A percentile compares a stretch with the other conserved stretches of the same genome.
phyloP scores from a whole-genome alignment of 2,888 invertebrate species.

The Epicampocera succincta region DNA sequence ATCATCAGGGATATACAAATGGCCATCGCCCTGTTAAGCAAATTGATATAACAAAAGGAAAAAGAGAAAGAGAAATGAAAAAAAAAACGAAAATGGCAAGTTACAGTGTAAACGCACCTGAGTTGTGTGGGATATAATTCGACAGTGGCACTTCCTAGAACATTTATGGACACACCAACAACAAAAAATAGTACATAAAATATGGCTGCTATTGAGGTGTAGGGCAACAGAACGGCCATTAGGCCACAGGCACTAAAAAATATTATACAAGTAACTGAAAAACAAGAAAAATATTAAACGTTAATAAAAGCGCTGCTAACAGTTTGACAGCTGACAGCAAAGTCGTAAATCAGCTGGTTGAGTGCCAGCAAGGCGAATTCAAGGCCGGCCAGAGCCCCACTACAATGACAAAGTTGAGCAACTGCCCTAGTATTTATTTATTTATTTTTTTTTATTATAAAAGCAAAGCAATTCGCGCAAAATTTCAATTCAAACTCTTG shows the following conservation, averaged over 20 bases:
- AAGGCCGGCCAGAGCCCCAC: no score
- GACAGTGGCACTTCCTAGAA: slow-evolving; percentile 77
- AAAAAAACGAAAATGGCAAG: no score
- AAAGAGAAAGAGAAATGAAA: background rate
- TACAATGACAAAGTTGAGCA: no score
- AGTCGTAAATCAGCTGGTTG: no score
- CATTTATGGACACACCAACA: slow-evolving; percentile 74
- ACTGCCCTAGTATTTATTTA: no score
- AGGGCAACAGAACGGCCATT: slow-evolving; percentile 71
- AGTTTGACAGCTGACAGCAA: no score
- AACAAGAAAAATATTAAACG: background rate
- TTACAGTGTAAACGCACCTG: slow-evolving; percentile 71
- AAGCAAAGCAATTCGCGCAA: no score
- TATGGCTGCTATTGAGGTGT: slow-evolving; percentile 74
- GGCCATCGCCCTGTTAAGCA: slow-evolving; percentile 82
- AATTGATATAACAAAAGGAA: background rate
- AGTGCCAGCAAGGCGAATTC: no score
- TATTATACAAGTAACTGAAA: slow-evolving; percentile 72
- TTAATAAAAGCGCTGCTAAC: no score
- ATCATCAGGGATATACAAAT: slow-evolving; percentile 83
- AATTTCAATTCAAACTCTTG: no score
- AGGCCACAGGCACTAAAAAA: slow-evolving; percentile 74
- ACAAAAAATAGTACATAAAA: slow-evolving; percentile 75
- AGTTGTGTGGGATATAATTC: slow-evolving; percentile 79
- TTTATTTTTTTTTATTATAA: no score